Conservation (phyloP, 2,888 invertebrate species). For the Pandemis corylana region DNA sequence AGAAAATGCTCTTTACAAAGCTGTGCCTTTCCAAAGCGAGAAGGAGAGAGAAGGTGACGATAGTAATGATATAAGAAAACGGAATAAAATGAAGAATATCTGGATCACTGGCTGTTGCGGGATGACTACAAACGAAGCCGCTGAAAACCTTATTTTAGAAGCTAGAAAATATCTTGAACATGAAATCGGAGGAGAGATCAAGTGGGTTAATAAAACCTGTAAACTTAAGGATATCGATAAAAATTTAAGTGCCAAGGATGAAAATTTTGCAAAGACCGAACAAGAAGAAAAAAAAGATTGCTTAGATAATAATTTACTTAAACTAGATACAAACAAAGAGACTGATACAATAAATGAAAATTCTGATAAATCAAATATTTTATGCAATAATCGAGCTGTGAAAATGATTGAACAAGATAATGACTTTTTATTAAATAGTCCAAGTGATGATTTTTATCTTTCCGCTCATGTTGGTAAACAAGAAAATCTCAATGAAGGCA, state of each 20-base stretch:
- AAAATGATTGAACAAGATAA: slow-evolving; percentile 12
- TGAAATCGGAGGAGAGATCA: slow-evolving; percentile 90
- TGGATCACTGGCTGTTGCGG: slow-evolving; percentile 93
- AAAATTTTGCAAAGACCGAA: not conserved
- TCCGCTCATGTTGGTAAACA: slow-evolving; percentile 11
- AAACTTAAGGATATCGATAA: slow-evolving; percentile 35
- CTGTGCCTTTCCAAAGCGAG: slow-evolving; percentile 93
- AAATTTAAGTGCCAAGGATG: slow-evolving; percentile 6
- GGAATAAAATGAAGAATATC: slow-evolving; percentile 88
- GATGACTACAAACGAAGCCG: slow-evolving; percentile 92
- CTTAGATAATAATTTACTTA: not conserved
- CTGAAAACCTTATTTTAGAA: slow-evolving; percentile 90
- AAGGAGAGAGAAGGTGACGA: slow-evolving; percentile 90
- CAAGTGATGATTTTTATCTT: slow-evolving; percentile 26
- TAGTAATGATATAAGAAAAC: slow-evolving; percentile 86
- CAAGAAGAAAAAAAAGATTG: not conserved
- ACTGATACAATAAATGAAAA: not conserved
- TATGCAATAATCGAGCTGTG: not conserved
- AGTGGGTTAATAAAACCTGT: slow-evolving; percentile 83
- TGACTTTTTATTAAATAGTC: slow-evolving; percentile 34
- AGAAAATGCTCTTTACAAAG: slow-evolving; percentile 91
- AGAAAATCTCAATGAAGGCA: not conserved
- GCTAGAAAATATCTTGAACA: slow-evolving; percentile 89
- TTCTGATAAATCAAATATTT: slow-evolving; percentile 12
- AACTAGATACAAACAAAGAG: slow-evolving; percentile 1